Base-by-base conservation (phyloP, 1,140 invertebrate genomes). In the Thaumetopoea pityocampa region DNA sequence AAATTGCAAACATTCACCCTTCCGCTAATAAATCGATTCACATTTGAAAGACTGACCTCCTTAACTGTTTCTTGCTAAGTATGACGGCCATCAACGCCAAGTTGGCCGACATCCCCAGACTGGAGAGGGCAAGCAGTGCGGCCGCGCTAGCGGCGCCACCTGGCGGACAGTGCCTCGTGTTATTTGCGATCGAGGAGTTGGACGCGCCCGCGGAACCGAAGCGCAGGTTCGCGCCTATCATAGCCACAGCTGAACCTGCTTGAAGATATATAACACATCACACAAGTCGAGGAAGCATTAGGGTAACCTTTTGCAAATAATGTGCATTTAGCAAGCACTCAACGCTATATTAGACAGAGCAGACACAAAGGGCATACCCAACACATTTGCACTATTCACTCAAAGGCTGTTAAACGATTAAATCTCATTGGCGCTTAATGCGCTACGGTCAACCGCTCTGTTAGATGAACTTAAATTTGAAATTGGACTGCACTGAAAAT, bases 31-130 rank as follows among this genome's bases (percentile, higher is more conserved):
- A 38, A 30, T 7, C 2, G 1, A 20, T 20, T 20, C 19, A 20
- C 19, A 3, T 17, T 6, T 6, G 22, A 0, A 4, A 9, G 16
- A 36, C 34, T 77, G 85, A 93, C 92, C 92, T 91, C 67, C 92
- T 84, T 3, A 93, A 85, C 66, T 92, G 91, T 52, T 89, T 89
- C 73, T 92, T 93, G 68, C 88, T 88, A 5, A 93, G 78, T 55
- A 94, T 94, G n/a, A 94, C 88, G 1, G 89, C 87, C 91, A 96
- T 94, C 5, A 95, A 87, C 5, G 91, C 88, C 23, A 94, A 81
- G 78, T 96, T 96, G 3, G 94, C 93, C 0, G 91, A 89, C 87
- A 95, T 93, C 29, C 94, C 94, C 9, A 95, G 84, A 0, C 90
- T 87, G 0, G 93, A 93, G 3, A 96, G 86, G 15, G 90, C 89